phyloP scores from a whole-genome alignment of 2,797 vertebrate genomes.

The Hippoglossus hippoglossus region DNA sequence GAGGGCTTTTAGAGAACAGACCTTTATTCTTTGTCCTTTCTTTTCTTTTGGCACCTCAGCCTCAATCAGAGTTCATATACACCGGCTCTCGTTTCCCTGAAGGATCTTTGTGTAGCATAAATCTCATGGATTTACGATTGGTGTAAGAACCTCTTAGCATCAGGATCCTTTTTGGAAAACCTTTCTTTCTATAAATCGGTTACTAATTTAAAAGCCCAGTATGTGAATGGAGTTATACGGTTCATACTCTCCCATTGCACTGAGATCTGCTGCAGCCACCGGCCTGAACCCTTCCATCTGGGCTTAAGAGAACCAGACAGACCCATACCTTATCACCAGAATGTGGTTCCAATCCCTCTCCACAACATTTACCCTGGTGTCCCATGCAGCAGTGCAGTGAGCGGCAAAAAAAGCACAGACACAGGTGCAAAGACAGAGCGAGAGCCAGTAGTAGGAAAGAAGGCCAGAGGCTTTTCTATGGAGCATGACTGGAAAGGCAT shows the following conservation, averaged over 20 bases:
- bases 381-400: slow-evolving; percentile 76
- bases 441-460: slow-evolving; percentile 76
- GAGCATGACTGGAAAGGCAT: slow-evolving; percentile 83
- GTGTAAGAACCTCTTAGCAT: slow-evolving; percentile 29
- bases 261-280: slow-evolving; percentile 51
- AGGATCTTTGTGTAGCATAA: slow-evolving; percentile 15
- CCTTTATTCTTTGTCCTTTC: neutral
- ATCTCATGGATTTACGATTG: slow-evolving; percentile 34
- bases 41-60: slow-evolving; percentile 26
- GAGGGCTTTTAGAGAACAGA: neutral
- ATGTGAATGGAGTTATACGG: slow-evolving; percentile 7
- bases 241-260: slow-evolving; percentile 31
- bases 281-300: slow-evolving; percentile 73
- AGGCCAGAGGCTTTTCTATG: slow-evolving; percentile 77
- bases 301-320: slow-evolving; percentile 75
- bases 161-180: slow-evolving; percentile 25
- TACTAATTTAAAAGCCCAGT: slow-evolving; percentile 24
- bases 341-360: slow-evolving; percentile 78
- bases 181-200: slow-evolving; percentile 26
- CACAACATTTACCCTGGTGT: slow-evolving; percentile 82
- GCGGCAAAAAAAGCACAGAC: slow-evolving; percentile 66
- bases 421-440: slow-evolving; percentile 78
- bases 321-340: slow-evolving; percentile 78
- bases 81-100: slow-evolving; percentile 17
- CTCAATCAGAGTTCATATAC: slow-evolving; percentile 10